Base-by-base conservation (phyloP, 2,888 invertebrate species). In the Drosophila picticornis region DNA sequence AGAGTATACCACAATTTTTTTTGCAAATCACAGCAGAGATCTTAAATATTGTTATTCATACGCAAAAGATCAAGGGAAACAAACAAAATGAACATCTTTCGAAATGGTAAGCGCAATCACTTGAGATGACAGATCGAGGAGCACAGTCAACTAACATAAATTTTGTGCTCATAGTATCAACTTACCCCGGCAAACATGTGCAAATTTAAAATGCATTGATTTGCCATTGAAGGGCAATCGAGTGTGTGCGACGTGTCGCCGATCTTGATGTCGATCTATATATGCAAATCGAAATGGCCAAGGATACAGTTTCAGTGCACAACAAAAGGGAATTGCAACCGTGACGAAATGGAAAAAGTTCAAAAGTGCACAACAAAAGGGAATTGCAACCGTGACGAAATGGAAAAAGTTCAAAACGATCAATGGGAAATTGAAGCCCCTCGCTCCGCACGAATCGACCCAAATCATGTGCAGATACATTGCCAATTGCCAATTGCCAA, bases 331-430 rank as follows among this genome's bases (percentile, higher is more conserved):
- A 90, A 84, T 88, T 86, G 85, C 90, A 90, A 88, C 89, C 89
- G 87, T 86, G 76, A 84, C 86, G 77, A 90, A 86, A 83, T 55
- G 59, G 13, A 68, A 62, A 63, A 67, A 62, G 73, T 63, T 57
- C 55, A 59, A 65, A 56, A 36, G 75, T 83, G 81, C 78, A 46
- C 80, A 86, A 90, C 84, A 86, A 85, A 50, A 31, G 66, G 10
- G 55, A 90, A 84, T 88, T 86, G 85, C 90, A 90, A 88, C 89
- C 89, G 87, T 86, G 76, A 84, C 86, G 77, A 90, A 86, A 83
- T 55, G 59, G 13, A 68, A 62, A 63, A 67, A 62, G 73, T 63
- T 57, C 55, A 59, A 65, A 56, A 36, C 31, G 74, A 64, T 73
- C 74, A 65, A 58, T 55, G 56, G 63, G 50, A 78, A 68, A 73